phyloP scores from a whole-genome alignment of 2,888 invertebrate species.

The Sycophila texana region DNA sequence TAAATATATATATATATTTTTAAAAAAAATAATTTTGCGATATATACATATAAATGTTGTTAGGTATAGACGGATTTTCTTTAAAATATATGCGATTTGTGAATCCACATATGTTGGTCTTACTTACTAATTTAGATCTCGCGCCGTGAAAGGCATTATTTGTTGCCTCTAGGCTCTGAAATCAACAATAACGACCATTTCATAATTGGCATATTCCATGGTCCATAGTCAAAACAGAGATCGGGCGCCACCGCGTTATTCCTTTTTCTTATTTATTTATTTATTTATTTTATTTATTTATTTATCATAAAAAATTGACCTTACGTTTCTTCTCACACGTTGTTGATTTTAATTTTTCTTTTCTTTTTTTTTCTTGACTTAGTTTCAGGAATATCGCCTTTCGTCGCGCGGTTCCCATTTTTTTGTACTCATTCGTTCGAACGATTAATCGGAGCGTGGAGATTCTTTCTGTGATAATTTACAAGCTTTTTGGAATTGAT shows the following conservation, averaged over 20 bases:
- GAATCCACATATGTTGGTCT: conserved; percentile 70
- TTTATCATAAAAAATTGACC: background rate
- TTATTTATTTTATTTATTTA: background rate
- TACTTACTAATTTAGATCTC: conserved; percentile 76
- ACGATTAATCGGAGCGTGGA: no score
- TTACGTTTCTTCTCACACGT: background rate
- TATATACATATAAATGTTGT: background rate
- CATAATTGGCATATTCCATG: conserved; percentile 62
- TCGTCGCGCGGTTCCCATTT: background rate
- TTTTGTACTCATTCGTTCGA: background rate
- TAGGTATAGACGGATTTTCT: conserved; percentile 13
- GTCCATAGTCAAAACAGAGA: conserved; percentile 65
- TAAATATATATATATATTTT: background rate
- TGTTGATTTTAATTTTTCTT: background rate
- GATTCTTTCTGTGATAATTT: no score
- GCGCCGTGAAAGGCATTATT: conserved; percentile 76
- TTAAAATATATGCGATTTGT: conserved; percentile 44
- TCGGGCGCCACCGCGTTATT: conserved; percentile 57
- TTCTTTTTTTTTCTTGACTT: background rate
- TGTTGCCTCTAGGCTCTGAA: conserved; percentile 76
- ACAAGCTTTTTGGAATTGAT: no score
- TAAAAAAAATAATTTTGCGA: background rate
- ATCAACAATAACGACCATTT: conserved; percentile 75
- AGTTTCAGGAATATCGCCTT: no score
- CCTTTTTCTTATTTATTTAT: background rate